Conservation (phyloP, 2,113 vertebrate species). For the Amblyornis subalaris region DNA sequence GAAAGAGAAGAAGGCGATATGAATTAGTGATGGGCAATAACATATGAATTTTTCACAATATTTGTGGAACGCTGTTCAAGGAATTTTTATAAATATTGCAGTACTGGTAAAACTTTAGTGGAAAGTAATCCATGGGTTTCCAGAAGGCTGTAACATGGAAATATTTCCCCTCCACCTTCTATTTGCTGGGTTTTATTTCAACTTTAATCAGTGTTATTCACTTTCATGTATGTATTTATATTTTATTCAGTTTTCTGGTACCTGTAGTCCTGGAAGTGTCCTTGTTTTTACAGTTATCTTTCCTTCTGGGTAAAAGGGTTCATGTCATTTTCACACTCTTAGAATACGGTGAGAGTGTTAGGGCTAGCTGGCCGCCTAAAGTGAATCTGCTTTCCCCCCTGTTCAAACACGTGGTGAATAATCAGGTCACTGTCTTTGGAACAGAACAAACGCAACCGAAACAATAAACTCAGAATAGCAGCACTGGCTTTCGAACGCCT, state of each 20-base stretch:
- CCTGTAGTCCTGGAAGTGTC: neutral
- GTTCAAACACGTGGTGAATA: neutral
- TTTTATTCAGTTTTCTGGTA: neutral
- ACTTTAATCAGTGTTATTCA: neutral
- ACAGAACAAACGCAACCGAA: neutral
- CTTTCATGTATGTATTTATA: neutral
- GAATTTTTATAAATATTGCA: neutral
- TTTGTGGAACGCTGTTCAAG: neutral
- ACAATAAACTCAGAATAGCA: neutral
- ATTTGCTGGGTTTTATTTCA: neutral
- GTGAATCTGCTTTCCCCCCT: neutral
- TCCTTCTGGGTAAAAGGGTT: neutral
- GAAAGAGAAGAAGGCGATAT: neutral
- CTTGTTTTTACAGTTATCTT: neutral
- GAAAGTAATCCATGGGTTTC: neutral
- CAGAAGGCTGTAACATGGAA: neutral
- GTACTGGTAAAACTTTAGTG: neutral
- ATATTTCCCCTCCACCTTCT: neutral
- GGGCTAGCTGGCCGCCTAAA: neutral
- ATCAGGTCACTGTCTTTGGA: neutral
- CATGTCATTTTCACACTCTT: neutral
- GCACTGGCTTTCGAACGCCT: accelerated
- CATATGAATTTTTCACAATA: neutral
- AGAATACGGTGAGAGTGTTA: neutral
- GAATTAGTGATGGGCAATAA: neutral